These are phyloP conservation scores for Sphyrna mokarran DNA, from an alignment of 2,113 vertebrate genomes.

Conservation along the genomic window DNA sequence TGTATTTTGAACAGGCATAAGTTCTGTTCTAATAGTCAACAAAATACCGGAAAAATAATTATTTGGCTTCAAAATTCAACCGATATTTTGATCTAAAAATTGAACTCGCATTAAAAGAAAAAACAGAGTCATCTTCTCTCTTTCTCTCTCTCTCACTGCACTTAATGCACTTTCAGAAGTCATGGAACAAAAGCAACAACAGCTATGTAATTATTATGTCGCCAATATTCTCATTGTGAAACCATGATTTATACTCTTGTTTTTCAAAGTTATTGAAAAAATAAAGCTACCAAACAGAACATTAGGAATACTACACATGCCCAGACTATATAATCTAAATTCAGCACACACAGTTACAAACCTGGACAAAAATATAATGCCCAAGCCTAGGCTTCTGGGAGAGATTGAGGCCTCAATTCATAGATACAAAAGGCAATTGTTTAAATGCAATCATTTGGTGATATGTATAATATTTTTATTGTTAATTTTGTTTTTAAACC, in stretches of 20 bases:
- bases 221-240: neutral
- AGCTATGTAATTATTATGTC: neutral
- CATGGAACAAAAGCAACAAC: neutral
- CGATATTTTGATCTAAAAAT: neutral
- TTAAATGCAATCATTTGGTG: neutral
- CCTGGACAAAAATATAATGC: neutral
- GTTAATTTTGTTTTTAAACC: neutral
- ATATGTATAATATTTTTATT: neutral
- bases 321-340: neutral
- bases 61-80: neutral
- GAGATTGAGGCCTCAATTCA: neutral
- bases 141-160: neutral
- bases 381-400: neutral
- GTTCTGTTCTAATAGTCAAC: neutral
- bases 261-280: neutral
- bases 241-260: neutral
- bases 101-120: neutral
- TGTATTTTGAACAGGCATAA: neutral
- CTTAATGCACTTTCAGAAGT: neutral
- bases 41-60: neutral
- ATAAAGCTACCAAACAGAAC: neutral
- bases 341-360: neutral
- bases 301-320: neutral
- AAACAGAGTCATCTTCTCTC: neutral
- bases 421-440: neutral